Evolutionary conservation across 2,888 invertebrate genomes (phyloP).

Genomic region (Sturmia bella): DNA sequence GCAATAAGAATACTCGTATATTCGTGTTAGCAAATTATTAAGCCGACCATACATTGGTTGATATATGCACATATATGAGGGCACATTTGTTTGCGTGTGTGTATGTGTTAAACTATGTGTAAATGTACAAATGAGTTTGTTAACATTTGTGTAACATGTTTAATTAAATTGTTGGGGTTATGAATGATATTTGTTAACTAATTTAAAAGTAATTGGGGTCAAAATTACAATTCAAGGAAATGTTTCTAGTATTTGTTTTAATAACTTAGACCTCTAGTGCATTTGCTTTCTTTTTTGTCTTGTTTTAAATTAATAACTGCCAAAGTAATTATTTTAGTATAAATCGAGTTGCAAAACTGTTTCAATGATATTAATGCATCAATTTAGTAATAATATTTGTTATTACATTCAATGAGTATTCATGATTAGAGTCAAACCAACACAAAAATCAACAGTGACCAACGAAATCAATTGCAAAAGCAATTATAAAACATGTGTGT

Average conservation of each 20-base stretch:
- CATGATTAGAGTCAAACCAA: too few relatives aligned
- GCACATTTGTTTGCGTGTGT: too few relatives aligned
- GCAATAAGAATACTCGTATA: too few relatives aligned
- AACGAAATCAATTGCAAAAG: too few relatives aligned
- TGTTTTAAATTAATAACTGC: constrained; percentile 14
- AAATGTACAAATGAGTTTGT: background rate
- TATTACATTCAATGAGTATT: too few relatives aligned
- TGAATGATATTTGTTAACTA: constrained; percentile 50
- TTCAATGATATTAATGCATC: background rate
- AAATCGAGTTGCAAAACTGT: background rate
- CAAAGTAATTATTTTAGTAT: constrained; percentile 9
- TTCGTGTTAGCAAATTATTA: background rate
- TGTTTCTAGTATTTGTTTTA: constrained; percentile 35
- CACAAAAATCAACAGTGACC: too few relatives aligned
- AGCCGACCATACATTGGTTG: background rate
- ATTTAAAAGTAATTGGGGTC: constrained; percentile 52
- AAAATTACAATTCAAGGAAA: constrained; percentile 53
- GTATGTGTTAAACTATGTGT: too few relatives aligned
- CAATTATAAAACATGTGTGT: too few relatives aligned
- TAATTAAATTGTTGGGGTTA: constrained; percentile 48
- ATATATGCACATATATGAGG: too few relatives aligned
- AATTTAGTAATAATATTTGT: too few relatives aligned
- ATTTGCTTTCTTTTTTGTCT: background rate
- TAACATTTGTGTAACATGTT: constrained; percentile 20
- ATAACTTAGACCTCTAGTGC: constrained; percentile 21